Evolutionary conservation across 2,888 invertebrate species (phyloP), one percentile per base, ranked within the genome.

Genomic region (Zonitis immaculata): DNA sequence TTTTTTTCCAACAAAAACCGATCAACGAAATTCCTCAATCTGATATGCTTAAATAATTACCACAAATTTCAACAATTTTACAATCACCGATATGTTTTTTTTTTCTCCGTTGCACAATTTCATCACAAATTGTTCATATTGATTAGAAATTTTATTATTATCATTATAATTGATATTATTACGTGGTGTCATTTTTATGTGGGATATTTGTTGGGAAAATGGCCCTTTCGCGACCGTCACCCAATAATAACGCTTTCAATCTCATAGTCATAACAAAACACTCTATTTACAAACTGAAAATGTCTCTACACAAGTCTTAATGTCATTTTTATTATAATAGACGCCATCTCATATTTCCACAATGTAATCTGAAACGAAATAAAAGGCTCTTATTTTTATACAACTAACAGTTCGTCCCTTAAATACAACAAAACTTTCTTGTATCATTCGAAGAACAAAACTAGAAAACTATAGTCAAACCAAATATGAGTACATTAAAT

Each of bases 141-240:
- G 12, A 20, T 30, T 28, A 32, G 11, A 27, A 55, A 27, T 27
- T 27, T 6, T 27, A 2, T 27, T 27, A 5, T 27, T 2, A 27
- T 2, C 6, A 32, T 14, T 39, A 42, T 49, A 39, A 27, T 45
- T 11, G 55, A 26, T 47, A 42, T 45, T 53, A 60, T 60, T 63
- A 66, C 57, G 65, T 62, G 54, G 63, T 51, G 58, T 58, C 48
- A 52, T 51, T 42, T 42, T 22, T 30, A 18, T 45, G 49, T 44
- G 26, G 27, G 48, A 27, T 44, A 49, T 59, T 56, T 44, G 65
- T 70, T 47, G 69, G 71, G 56, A 71, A 71, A 52, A 69, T 59
- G 48, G 69, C 69, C 58, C 69, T 59, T 59, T 72, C 72, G 52
- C 73, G 65, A 56, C 70, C 71, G 61, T 72, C 71, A 49, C 71